Conservation (phyloP, 2,113 vertebrate genomes). For the Australoheros scitulus region DNA sequence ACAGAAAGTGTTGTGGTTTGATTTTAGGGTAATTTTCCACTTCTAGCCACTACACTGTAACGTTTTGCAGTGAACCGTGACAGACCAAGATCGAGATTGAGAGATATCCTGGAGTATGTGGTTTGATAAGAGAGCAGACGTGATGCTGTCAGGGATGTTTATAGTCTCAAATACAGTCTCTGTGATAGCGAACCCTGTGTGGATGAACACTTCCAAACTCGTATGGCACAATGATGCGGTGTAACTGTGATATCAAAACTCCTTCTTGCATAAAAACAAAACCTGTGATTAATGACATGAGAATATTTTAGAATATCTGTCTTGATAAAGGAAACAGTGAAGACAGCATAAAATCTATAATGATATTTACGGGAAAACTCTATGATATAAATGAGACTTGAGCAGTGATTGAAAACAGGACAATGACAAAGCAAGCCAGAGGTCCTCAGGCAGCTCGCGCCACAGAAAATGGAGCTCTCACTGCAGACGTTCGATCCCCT, state of each 20-base stretch:
- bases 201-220: background rate
- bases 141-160: background rate
- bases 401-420: too few relatives aligned
- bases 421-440: too few relatives aligned
- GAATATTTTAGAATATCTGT: background rate
- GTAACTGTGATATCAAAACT: background rate
- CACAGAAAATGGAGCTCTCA: too few relatives aligned
- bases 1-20: background rate
- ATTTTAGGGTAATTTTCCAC: background rate
- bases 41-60: background rate
- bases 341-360: too few relatives aligned
- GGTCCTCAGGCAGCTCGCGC: too few relatives aligned
- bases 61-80: accelerated
- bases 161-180: background rate
- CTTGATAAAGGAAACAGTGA: background rate
- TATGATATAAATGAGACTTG: too few relatives aligned
- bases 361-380: too few relatives aligned
- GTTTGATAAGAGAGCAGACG: background rate
- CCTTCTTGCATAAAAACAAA: too few relatives aligned
- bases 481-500: too few relatives aligned
- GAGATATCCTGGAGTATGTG: background rate
- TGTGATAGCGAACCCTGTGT: background rate
- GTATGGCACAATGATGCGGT: background rate
- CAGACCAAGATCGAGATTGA: accelerated
- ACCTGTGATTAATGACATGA: background rate